Evolutionary conservation across 1,140 invertebrate species (phyloP).

Genomic region (Hirudo medicinalis): DNA sequence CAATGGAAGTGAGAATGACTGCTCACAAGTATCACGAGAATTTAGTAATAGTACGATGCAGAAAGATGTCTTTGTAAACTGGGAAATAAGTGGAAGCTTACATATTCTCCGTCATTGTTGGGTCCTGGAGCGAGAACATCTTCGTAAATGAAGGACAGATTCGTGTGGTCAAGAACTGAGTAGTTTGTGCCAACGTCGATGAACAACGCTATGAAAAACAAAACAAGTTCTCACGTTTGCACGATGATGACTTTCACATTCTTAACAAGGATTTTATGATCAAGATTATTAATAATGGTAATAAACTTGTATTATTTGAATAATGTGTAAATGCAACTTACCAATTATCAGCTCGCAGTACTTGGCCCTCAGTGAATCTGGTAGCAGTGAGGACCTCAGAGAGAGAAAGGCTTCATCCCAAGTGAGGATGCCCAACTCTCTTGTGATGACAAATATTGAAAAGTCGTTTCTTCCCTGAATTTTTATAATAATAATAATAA

Average conservation of each 20-base stretch:
- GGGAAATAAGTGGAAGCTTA: conserved; percentile 17
- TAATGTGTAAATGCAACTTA: conserved; percentile 23
- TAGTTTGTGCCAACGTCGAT: conserved; percentile 38
- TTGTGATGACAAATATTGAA: conserved; percentile 36
- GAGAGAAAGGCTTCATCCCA: conserved; percentile 39
- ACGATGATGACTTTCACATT: neutral
- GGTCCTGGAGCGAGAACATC: conserved; percentile 30
- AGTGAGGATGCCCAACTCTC: conserved; percentile 35
- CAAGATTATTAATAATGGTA: too few species aligned
- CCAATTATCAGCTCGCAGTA: conserved; percentile 39
- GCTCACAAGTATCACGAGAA: neutral
- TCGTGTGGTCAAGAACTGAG: conserved; percentile 35
- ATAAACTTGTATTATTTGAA: too few species aligned
- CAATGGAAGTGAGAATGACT: neutral
- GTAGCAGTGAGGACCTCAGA: conserved; percentile 31
- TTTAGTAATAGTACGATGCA: neutral
- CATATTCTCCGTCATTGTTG: conserved; percentile 24
- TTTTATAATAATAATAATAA: neutral
- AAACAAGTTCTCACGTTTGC: neutral
- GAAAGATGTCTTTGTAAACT: neutral
- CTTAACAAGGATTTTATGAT: neutral
- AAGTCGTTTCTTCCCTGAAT: conserved; percentile 36
- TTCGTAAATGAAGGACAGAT: conserved; percentile 38
- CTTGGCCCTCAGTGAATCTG: conserved; percentile 35
- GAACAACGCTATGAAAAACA: conserved; percentile 33